Base-by-base conservation (phyloP, 2,113 vertebrate genomes). In the Ariopsis seemanni region DNA sequence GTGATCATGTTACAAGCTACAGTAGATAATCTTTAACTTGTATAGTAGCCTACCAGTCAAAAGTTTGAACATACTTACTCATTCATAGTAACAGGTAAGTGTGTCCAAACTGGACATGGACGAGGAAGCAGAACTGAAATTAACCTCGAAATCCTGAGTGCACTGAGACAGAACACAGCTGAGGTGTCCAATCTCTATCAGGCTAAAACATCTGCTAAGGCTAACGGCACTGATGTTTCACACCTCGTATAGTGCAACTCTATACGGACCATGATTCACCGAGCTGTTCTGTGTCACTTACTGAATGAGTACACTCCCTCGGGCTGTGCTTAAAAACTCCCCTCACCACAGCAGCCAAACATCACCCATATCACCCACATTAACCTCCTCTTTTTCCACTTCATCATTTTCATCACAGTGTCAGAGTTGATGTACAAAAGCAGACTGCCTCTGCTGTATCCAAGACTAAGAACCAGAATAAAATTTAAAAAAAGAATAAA, bases 231-330 rank as follows among this genome's bases (percentile, higher is more conserved):
- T 89, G 91, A 86, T 89, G 89, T 91, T 94, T 92, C 91, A 91
- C 92, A 91, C 92, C 89, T 94, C 89, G 86, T 87, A 82, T 92
- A 91, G 89, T 92, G 92, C 90, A 94, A 93, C 92, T 90, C 91
- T 89, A 93, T 93, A 91, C 92, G 86, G 57, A 71, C 78, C 53
- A 89, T 89, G 86, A 94, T 93, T 88, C 90, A 93, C 92, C 90
- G 86, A 87, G 86, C 62, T 77, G 82, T 83, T 84, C 89, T 86
- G 79, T 90, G 91, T 91, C 91, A 91, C 89, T 92, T 91, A 90
- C 86, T 90, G 88, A 67, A 71, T 89, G 84, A 89, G 20, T 57
- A 79, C 86, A 55, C 83, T 53, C 53, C 89, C 85, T 63, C 82
- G 62, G 91, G 91, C 90, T 63, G 79, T 67, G 53, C 81, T 78